Conservation (phyloP, 2,797 vertebrate genomes). For the Varecia variegata region DNA sequence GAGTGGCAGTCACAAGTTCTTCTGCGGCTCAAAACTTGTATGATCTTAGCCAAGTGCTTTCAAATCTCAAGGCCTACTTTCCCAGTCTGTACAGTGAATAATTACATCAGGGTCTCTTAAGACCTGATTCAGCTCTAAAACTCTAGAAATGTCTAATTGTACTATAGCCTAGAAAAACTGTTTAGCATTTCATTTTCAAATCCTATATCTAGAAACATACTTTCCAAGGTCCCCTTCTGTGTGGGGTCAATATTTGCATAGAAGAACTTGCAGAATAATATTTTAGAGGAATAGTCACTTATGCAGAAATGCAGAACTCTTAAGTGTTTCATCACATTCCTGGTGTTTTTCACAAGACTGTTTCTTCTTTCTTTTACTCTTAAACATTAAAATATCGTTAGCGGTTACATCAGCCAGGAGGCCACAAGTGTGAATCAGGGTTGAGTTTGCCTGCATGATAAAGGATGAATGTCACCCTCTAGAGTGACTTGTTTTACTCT, state of each 20-base stretch:
- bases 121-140: neutral
- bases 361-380: neutral
- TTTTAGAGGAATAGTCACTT: neutral
- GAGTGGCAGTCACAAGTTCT: neutral
- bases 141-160: neutral
- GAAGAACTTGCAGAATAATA: neutral
- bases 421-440: neutral
- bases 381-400: neutral
- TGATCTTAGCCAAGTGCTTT: neutral
- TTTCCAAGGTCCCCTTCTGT: neutral
- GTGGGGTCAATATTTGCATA: neutral
- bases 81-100: neutral
- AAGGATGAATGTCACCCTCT: neutral
- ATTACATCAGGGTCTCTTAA: neutral
- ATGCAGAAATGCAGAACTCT: neutral
- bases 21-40: neutral
- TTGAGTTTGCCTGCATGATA: neutral
- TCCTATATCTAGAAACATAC: neutral
- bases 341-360: neutral
- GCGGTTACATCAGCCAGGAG: neutral
- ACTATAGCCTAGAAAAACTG: neutral
- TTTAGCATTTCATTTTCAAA: slow-evolving; percentile 32
- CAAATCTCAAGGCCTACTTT: neutral
- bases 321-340: neutral
- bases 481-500: neutral